Base-by-base conservation (phyloP, 2,888 invertebrate genomes). In the Synergus gifuensis region DNA sequence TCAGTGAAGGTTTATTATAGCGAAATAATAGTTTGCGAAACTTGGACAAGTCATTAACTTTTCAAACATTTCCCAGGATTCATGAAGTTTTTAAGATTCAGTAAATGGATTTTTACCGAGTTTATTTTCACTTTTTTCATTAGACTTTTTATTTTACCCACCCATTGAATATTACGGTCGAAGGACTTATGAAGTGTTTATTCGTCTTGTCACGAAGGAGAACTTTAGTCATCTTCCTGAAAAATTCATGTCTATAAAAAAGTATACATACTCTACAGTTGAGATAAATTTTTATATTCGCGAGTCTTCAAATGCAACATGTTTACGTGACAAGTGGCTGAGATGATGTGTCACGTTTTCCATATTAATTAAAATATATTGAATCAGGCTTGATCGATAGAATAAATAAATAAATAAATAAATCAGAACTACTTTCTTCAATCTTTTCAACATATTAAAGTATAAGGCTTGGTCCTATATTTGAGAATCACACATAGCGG, bases 191-290 rank as follows among this genome's bases (percentile, higher is more conserved):
- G 16, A 49, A 49, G 49, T 69, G 49, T 49, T 64, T 49, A 9
- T 69, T 36, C 69, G 36, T 49, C 49, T 28, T 49, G 49, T 16
- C 49, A 49, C 28, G 49, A 49, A 69, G 28, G 16, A 49, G 28
- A 69, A 69, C n/a, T 69, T 49, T 44, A 28, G 58, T n/a, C 28
- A 49, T 69, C 28, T 69, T 69, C n/a, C 69, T 69, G 28, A 49
- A 69, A 69, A 49, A 28, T 28, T 36, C 16, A 69, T 28, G 18
- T 58, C 18, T 18, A n/a, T 54, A 54, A 54, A 54, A 16, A 40
- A 64, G 16, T 64, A 28, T 22, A 28, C 7, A 49, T 14, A 16
- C 58, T 18, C 11, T n/a, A 7, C 1, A 11, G 11, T 58, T 11
- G 3, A 58, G 54, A 9, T 0, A 18, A 2, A 58, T 2, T 18